Conservation (phyloP, 2,113 vertebrate species). For the Spea bombifrons region DNA sequence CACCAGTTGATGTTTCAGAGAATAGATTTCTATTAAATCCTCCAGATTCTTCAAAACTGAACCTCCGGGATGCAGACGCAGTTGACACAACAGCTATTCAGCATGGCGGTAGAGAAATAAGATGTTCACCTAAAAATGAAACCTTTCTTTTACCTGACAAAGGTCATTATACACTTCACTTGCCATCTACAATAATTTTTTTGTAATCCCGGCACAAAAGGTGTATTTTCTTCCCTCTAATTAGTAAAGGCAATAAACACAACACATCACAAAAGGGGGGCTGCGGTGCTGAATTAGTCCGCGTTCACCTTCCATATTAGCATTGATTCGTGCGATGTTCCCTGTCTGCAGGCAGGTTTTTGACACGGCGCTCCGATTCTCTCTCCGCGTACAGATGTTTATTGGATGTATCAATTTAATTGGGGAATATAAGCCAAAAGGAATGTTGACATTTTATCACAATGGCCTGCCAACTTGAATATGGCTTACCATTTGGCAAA, state of each 20-base stretch:
- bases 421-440: conserved; percentile 3
- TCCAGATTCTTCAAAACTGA: too few relatives aligned
- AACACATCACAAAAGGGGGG: not conserved
- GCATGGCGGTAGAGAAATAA: too few relatives aligned
- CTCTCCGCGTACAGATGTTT: conserved; percentile 1
- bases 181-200: not conserved
- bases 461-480: not conserved
- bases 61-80: too few relatives aligned
- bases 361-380: not conserved
- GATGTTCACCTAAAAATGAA: too few relatives aligned
- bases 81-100: too few relatives aligned
- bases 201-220: not conserved
- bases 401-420: conserved; percentile 8
- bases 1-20: too few relatives aligned
- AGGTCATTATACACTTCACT: not conserved
- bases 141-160: too few relatives aligned
- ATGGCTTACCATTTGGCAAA: not conserved
- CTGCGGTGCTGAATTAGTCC: not conserved
- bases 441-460: conserved; percentile 11
- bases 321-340: not conserved
- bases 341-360: not conserved
- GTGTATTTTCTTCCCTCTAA: not conserved
- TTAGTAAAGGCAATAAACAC: not conserved
- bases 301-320: not conserved
- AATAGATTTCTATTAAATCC: too few relatives aligned